Conservation (phyloP, 2,797 vertebrate species). For the Lithobates sylvaticus region DNA sequence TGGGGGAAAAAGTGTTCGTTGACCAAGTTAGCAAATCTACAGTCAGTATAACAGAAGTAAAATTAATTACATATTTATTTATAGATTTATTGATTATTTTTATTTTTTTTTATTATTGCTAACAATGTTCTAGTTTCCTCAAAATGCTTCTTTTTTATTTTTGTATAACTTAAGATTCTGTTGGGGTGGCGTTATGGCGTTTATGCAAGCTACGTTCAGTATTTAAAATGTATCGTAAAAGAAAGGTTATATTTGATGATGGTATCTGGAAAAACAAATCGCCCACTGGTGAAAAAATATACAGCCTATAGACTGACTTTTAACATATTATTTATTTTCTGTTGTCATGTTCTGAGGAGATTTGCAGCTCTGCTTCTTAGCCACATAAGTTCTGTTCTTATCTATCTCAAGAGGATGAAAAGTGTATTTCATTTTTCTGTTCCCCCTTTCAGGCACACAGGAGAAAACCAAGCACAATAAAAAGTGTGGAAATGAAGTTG, state of each 20-base stretch:
- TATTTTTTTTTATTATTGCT: no score
- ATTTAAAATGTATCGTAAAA: conserved; percentile 34
- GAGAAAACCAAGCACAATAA: conserved; percentile 58
- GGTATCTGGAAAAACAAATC: conserved; percentile 38
- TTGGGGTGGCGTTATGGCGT: no score
- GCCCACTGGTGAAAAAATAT: conserved; percentile 16
- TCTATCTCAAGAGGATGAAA: conserved; percentile 59
- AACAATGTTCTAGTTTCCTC: no score
- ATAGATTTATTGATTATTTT: no score
- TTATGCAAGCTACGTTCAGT: no score
- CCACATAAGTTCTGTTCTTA: conserved; percentile 56
- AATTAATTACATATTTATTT: no score
- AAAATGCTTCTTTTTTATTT: no score
- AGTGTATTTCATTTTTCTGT: conserved; percentile 57
- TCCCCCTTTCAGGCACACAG: conserved; percentile 46
- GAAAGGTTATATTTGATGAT: conserved; percentile 48
- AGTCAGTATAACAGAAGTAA: no score
- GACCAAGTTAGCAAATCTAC: no score
- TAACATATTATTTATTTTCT: conserved; percentile 58
- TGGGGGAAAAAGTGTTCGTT: no score
- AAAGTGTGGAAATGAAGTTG: conserved; percentile 62
- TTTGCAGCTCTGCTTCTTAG: conserved; percentile 60
- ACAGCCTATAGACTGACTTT: conserved; percentile 27
- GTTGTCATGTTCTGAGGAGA: conserved; percentile 53
- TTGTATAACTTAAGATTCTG: no score